Evolutionary conservation across 1,140 invertebrate species (phyloP).

Genomic region (Glomeris maerens): DNA sequence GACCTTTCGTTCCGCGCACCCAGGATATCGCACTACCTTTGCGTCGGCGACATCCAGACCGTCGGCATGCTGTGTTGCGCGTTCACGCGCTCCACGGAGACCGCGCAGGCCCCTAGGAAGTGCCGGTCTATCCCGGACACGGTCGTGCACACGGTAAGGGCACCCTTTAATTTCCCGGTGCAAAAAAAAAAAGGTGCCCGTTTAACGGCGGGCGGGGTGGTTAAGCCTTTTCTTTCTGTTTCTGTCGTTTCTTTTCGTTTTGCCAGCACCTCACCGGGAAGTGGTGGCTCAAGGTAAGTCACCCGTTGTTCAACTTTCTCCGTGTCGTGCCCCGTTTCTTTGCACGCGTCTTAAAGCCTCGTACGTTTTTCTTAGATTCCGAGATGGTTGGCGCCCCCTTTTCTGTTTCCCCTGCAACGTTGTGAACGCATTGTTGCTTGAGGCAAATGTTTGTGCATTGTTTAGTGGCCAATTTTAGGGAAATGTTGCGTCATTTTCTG

Average conservation of each 20-base stretch:
- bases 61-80: conserved; percentile 81
- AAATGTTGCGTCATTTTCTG: too few relatives aligned
- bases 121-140: conserved; percentile 1
- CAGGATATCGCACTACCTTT: conserved; percentile 38
- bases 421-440: too few relatives aligned
- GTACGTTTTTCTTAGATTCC: too few relatives aligned
- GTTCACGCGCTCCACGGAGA: conserved; percentile 45
- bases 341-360: too few relatives aligned
- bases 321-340: too few relatives aligned
- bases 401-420: too few relatives aligned
- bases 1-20: conserved; percentile 8
- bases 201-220: too few relatives aligned
- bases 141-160: conserved; percentile 5
- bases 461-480: too few relatives aligned
- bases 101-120: neutral
- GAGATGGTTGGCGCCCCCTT: too few relatives aligned
- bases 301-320: conserved; percentile 25
- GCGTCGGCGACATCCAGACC: conserved; percentile 73
- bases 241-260: conserved; percentile 30
- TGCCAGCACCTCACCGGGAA: conserved; percentile 46
- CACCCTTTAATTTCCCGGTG: too few relatives aligned
- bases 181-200: too few relatives aligned
- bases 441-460: too few relatives aligned
- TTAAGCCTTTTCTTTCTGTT: neutral
- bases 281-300: conserved; percentile 43